Conservation (phyloP, 2,113 vertebrate species). For the Malurus cyaneus region DNA sequence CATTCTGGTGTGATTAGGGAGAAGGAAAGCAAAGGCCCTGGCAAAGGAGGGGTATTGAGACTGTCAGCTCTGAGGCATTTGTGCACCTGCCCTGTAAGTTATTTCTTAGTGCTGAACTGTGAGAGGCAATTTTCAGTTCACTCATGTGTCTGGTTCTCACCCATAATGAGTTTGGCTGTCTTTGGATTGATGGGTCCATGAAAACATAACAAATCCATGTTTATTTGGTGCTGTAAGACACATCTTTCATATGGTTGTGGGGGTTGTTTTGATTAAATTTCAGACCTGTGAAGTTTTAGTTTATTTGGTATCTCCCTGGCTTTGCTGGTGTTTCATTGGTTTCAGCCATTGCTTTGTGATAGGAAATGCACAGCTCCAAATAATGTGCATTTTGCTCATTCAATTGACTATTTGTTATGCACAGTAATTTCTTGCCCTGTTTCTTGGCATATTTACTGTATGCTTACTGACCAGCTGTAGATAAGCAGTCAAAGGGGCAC, state of each 20-base stretch:
- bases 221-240: background rate
- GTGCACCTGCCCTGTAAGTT: background rate
- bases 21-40: background rate
- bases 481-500: background rate
- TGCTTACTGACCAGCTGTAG: constrained; percentile 5
- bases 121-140: background rate
- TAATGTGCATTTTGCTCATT: constrained; percentile 44
- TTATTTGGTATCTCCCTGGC: background rate
- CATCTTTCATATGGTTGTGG: background rate
- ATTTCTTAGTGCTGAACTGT: background rate
- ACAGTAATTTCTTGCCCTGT: constrained; percentile 46
- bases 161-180: background rate
- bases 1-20: background rate
- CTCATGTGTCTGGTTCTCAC: background rate
- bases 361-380: background rate
- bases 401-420: constrained; percentile 20
- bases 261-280: background rate
- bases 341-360: background rate
- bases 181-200: background rate
- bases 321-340: background rate
- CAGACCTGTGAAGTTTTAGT: background rate
- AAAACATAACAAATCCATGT: background rate
- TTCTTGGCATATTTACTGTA: constrained; percentile 36
- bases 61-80: background rate
- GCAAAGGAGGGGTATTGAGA: background rate